Evolutionary conservation across 2,888 invertebrate species (phyloP), one percentile per base, ranked within the genome.

Genomic region (Tolmerus cingulatus): DNA sequence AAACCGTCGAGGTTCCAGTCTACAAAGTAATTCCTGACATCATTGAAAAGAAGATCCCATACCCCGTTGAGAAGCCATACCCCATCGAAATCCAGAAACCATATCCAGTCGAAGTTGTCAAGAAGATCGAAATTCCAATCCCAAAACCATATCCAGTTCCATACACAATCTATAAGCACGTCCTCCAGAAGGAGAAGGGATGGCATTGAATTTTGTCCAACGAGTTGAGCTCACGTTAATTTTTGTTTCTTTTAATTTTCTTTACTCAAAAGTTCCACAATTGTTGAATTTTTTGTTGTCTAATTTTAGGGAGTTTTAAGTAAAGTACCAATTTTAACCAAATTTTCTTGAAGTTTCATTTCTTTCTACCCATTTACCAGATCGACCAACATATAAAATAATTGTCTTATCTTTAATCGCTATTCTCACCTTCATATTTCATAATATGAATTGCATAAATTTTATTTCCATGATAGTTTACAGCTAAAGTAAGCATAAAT

Each of bases 141-240:
- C 94, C 95, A 90, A 95, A 95, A 91, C 96, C 96, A 7, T 96
- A 96, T 92, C 95, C 96, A 27, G 96, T 96, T 89, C 96, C 96
- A 89, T 94, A 95, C 14, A 95, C 95, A 74, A 95, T 96, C 23
- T 96, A 95, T 93, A 96, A 95, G 91, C 96, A 96, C 92, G 94
- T 96, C 90, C 95, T 95, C 93, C 95, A 89, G 92, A 94, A 95
- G 91, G 85, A 85, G 37, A 89, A 89, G 77, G 90, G 90, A 88
- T 89, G 89, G 88, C 89, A 89, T 88, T 88, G 84, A 87, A 86
- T 87, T 82, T 87, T 88, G 87, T 87, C 88, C 87, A 86, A 16
- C 34, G 57, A 87, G 85, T 85, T 85, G 46, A 86, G 57, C 57
- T 66, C 46, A 19, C 74, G 40, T 43, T 81, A 14, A 85, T 14